Conservation (phyloP, 2,888 invertebrate species). For the Platynereis dumerilii region DNA sequence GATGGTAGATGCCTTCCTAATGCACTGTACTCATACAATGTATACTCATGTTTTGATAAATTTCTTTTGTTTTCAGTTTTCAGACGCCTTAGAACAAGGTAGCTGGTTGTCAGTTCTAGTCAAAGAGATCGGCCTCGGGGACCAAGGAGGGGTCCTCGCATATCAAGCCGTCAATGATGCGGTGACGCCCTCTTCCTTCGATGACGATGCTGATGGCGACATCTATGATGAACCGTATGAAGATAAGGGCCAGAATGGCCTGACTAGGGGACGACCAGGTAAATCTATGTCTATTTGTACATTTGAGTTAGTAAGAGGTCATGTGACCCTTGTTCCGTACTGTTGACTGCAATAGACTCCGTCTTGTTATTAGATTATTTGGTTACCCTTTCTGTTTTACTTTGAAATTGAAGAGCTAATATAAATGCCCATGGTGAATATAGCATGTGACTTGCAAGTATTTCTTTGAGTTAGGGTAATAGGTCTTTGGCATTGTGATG, state of each 20-base stretch:
- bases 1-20: too few species aligned
- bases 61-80: slow-evolving; percentile 11
- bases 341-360: too few species aligned
- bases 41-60: too few species aligned
- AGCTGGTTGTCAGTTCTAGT: slow-evolving; percentile 15
- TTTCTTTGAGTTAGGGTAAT: too few species aligned
- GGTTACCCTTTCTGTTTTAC: too few species aligned
- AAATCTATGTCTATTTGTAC: not conserved
- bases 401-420: too few species aligned
- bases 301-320: not conserved
- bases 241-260: not conserved
- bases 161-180: not conserved
- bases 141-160: not conserved
- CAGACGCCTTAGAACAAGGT: slow-evolving; percentile 15
- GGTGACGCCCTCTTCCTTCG: not conserved
- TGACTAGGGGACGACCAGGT: slow-evolving; percentile 1
- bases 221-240: slow-evolving; percentile 8
- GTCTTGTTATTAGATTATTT: too few species aligned
- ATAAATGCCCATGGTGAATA: too few species aligned
- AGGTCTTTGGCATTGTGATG: too few species aligned
- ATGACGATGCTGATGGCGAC: slow-evolving; percentile 8
- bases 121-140: slow-evolving; percentile 6
- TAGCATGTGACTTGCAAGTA: too few species aligned
- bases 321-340: too few species aligned
- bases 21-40: too few species aligned